A percentile compares a stretch with the other conserved stretches of the same genome.
Evolutionary conservation across 2,797 vertebrate genomes (phyloP).

Genomic region (Varecia variegata): DNA sequence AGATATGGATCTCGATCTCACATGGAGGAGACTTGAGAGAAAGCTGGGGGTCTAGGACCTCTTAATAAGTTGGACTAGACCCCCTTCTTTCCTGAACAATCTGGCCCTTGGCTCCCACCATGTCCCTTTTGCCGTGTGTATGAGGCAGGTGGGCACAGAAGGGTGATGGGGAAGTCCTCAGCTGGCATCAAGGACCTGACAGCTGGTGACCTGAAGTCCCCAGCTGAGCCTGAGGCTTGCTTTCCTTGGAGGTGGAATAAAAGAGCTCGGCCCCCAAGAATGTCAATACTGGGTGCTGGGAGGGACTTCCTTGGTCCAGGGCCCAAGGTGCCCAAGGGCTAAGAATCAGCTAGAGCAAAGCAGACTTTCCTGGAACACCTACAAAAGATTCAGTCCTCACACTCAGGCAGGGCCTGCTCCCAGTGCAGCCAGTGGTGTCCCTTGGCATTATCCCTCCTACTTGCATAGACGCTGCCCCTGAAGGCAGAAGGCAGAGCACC

Average conservation of each 20-base stretch:
- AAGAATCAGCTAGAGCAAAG: not conserved
- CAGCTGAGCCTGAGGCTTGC: rapidly evolving
- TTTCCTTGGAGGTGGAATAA: not conserved
- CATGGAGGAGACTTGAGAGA: not conserved
- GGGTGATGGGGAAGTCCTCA: not conserved
- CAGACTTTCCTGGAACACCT: not conserved
- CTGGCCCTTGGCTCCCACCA: not conserved
- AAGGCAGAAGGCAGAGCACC: not conserved
- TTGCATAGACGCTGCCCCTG: not conserved
- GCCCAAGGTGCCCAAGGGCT: not conserved
- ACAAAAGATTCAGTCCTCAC: not conserved
- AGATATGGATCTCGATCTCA: not conserved
- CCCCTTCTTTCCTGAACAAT: not conserved
- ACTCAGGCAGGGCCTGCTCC: not conserved
- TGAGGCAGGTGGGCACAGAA: not conserved
- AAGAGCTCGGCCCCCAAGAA: not conserved
- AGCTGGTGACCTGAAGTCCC: not conserved
- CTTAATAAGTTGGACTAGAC: not conserved
- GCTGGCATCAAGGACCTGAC: not conserved
- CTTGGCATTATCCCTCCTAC: not conserved
- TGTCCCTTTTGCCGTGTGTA: not conserved
- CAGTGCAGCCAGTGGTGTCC: not conserved
- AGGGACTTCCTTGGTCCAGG: not conserved
- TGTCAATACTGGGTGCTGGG: not conserved
- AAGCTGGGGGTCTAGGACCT: not conserved